Base-by-base conservation (phyloP, 2,888 invertebrate species). In the Icerya purchasi region DNA sequence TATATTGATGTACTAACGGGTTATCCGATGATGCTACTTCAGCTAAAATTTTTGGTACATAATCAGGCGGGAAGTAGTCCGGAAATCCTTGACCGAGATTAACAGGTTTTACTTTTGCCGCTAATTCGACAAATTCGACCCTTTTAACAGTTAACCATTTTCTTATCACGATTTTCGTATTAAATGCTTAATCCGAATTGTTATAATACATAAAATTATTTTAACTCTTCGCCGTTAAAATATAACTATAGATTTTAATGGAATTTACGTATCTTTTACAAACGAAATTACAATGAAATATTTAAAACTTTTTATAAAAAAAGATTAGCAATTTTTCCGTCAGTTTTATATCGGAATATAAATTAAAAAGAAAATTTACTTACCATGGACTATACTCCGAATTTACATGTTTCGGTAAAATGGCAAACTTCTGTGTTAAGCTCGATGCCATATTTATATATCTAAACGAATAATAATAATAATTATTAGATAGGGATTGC, bases 51-150 rank as follows among this genome's bases (percentile, higher is more conserved):
- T 86, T 78, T 0, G 83, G 82, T 1, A 94, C 84, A 75, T 85
- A 82, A 53, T 80, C 76, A 0, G 94, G 93, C 2, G 89, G 81
- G 64, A 84, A 80, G 73, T 85, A 94, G 73, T 96, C 93, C 0
- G 94, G 92, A 71, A 94, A 94, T 0, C 96, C 96, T 76, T 92
- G 93, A 0, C 96, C 96, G 22, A 97, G 77, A 73, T 96, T 94
- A 49, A 93, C 73, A 0, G 94, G 91, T 66, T 92, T 88, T 69
- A 87, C 78, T 64, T 93, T 81, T 54, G 80, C 70, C 1, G 87
- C 86, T 58, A 96, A 71, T 64, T 83, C 80, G 62, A 85, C 87
- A 70, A 92, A 93, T 71, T 94, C 93, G 56, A 90, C 88, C 94
- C 93, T 92, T 67, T 23, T 75, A 70, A 64, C 19, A 36, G 14